Evolutionary conservation across 2,113 vertebrate species (phyloP).

Genomic region (Mastomys natalensis): DNA sequence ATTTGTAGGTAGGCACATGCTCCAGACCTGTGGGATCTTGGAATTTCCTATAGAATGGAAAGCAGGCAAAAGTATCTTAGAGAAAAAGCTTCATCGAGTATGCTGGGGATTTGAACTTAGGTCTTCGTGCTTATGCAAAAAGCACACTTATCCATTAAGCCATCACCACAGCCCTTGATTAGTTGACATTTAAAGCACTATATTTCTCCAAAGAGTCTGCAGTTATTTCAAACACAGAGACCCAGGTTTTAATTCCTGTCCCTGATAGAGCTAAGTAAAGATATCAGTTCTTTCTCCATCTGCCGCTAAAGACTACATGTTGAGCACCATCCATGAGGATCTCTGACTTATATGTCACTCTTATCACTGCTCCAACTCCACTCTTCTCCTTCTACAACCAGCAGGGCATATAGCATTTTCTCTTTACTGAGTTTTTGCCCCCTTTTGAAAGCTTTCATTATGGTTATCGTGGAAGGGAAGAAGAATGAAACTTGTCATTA

Average conservation of each 20-base stretch:
- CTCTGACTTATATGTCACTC: too few species aligned
- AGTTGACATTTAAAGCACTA: neutral
- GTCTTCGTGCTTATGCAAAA: too few species aligned
- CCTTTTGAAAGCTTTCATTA: slow-evolving; percentile 52
- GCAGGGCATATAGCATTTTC: neutral
- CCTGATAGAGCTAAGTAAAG: neutral
- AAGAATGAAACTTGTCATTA: slow-evolving; percentile 76
- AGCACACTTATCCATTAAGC: neutral
- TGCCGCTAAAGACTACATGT: neutral
- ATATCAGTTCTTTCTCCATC: neutral
- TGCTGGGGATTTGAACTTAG: neutral
- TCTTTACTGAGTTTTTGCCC: neutral
- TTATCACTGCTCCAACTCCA: neutral
- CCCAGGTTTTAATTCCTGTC: neutral
- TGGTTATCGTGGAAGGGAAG: slow-evolving; percentile 59
- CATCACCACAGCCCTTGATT: neutral
- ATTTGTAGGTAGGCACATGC: neutral
- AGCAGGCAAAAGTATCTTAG: neutral
- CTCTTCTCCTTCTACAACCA: slow-evolving; percentile 47
- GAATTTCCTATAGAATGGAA: rapidly evolving
- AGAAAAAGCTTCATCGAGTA: neutral
- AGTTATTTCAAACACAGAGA: neutral
- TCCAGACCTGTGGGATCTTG: too few species aligned
- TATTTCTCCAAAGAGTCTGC: neutral
- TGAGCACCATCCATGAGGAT: too few species aligned